phyloP scores from a whole-genome alignment of 2,113 vertebrate species.

The Vidua macroura region DNA sequence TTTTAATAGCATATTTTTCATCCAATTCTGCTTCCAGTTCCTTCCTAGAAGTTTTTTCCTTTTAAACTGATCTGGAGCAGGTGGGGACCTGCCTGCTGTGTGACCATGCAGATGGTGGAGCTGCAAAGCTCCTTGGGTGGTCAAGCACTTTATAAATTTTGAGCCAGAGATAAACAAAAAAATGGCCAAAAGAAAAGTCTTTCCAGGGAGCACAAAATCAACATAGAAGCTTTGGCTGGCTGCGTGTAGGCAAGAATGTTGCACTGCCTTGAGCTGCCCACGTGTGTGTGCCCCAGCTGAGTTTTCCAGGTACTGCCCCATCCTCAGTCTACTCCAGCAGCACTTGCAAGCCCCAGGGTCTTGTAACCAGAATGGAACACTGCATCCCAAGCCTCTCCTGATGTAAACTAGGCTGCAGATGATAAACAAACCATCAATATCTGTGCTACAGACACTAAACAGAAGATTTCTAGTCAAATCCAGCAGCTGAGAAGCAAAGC shows the following conservation, averaged over 20 bases:
- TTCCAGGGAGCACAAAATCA: not conserved
- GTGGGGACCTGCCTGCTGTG: not conserved
- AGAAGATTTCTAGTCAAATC: not conserved
- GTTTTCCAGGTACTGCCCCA: not conserved
- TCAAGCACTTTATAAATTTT: not conserved
- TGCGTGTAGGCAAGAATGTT: not conserved
- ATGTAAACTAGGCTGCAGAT: not conserved
- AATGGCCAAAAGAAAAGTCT: not conserved
- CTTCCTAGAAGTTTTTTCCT: not conserved
- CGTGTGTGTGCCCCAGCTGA: not conserved
- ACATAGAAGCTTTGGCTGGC: not conserved
- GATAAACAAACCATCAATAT: not conserved
- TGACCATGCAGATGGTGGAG: fast-evolving
- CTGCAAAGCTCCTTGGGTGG: not conserved
- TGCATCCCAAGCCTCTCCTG: not conserved
- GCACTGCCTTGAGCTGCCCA: not conserved
- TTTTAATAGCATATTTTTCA: not conserved
- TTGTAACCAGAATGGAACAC: fast-evolving
- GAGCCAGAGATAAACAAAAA: not conserved
- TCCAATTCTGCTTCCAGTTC: not conserved
- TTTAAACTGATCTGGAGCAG: not conserved
- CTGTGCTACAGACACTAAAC: not conserved
- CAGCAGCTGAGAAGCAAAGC: not conserved
- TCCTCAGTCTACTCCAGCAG: not conserved
- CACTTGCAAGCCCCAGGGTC: not conserved